phyloP scores from a whole-genome alignment of 2,888 invertebrate genomes.

The Dioctria rufipes region DNA sequence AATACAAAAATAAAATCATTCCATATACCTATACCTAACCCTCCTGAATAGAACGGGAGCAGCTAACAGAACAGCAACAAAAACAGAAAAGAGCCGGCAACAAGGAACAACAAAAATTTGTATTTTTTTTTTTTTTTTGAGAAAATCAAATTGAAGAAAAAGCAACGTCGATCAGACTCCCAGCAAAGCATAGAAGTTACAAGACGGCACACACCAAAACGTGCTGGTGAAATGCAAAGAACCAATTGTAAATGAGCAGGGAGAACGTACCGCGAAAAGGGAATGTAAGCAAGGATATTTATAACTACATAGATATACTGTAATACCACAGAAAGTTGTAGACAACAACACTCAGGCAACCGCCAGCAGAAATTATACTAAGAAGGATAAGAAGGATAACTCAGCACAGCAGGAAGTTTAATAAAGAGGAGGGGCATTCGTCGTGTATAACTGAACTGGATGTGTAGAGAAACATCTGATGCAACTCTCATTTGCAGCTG shows the following conservation, averaged over 20 bases:
- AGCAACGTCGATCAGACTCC: background rate
- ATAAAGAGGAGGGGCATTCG: background rate
- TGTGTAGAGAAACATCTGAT: slow-evolving; percentile 1
- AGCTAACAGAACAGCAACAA: background rate
- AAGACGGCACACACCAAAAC: background rate
- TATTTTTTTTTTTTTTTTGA: background rate
- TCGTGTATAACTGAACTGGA: background rate
- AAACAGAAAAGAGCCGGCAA: slow-evolving; percentile 6
- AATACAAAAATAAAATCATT: background rate
- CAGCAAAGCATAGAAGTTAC: background rate
- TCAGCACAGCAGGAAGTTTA: background rate
- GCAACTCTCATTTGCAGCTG: slow-evolving; percentile 22
- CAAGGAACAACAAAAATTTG: background rate
- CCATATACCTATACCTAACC: background rate
- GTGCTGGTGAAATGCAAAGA: background rate
- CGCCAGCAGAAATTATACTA: background rate
- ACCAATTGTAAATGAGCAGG: background rate
- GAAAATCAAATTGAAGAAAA: background rate
- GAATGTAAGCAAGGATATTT: background rate
- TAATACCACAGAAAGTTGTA: background rate
- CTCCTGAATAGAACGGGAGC: background rate
- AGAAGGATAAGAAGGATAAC: background rate
- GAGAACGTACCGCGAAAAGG: background rate
- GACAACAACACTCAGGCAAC: background rate
- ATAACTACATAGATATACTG: background rate